Conservation (phyloP, 2,113 vertebrate species). For the Oncorhynchus keta region DNA sequence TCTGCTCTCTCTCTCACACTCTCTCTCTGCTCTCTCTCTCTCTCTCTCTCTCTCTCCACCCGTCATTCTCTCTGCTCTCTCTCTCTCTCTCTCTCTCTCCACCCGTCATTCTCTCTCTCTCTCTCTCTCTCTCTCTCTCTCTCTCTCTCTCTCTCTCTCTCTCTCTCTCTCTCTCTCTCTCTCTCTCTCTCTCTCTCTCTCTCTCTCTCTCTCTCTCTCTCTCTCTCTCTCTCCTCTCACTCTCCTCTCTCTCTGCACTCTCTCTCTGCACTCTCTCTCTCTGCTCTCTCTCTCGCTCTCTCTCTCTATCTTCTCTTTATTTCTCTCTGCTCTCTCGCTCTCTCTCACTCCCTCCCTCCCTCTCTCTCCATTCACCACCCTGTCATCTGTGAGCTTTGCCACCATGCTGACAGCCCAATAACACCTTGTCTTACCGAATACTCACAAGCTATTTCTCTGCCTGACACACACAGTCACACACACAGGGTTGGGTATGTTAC, state of each 20-base stretch:
- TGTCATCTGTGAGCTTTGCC: constrained; percentile 10
- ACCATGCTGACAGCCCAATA: constrained; percentile 24
- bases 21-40: background rate
- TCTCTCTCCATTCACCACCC: constrained; percentile 2
- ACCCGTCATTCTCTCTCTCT: background rate
- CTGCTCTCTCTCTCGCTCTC: background rate
- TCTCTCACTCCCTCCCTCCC: too few relatives aligned
- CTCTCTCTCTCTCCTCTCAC: background rate
- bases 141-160: too few relatives aligned
- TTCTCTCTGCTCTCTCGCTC: background rate
- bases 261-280: background rate
- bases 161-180: too few relatives aligned
- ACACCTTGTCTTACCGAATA: constrained; percentile 19
- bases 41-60: background rate
- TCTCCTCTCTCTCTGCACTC: background rate
- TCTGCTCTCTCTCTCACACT: too few relatives aligned
- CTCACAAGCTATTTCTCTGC: constrained; percentile 28
- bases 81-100: background rate
- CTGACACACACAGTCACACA: constrained; percentile 30
- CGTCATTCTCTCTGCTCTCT: too few relatives aligned
- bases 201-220: background rate
- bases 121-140: background rate
- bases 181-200: too few relatives aligned
- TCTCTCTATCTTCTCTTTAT: too few relatives aligned
- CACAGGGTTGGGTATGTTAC: background rate